Conservation (phyloP, 2,888 invertebrate genomes). For the Crematogaster levior region DNA sequence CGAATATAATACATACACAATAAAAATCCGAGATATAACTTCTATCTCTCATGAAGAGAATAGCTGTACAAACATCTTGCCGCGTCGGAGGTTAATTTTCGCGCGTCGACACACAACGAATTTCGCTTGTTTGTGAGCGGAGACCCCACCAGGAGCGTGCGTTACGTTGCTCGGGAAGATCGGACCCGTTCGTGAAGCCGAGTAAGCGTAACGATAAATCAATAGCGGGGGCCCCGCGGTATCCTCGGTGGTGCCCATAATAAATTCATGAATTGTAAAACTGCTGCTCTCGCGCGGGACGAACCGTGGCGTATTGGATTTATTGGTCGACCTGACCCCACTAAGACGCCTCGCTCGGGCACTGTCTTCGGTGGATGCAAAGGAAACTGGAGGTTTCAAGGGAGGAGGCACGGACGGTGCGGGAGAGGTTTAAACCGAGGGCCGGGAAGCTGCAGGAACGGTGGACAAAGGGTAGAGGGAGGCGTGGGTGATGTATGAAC, state of each 20-base stretch:
- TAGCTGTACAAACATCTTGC: slow-evolving; percentile 48
- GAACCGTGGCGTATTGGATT: slow-evolving; percentile 85
- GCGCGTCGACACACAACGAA: slow-evolving; percentile 44
- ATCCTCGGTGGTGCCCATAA: slow-evolving; percentile 82
- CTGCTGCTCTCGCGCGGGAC: slow-evolving; percentile 82
- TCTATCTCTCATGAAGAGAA: slow-evolving; percentile 3
- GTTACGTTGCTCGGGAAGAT: slow-evolving; percentile 61
- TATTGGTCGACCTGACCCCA: slow-evolving; percentile 85
- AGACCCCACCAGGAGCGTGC: slow-evolving; percentile 65
- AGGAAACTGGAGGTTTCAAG: slow-evolving; percentile 48
- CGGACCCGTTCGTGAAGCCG: slow-evolving; percentile 71
- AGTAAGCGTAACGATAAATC: slow-evolving; percentile 83
- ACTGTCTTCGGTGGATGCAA: slow-evolving; percentile 53
- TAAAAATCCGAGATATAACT: neutral
- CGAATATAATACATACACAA: neutral
- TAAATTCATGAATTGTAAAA: slow-evolving; percentile 85
- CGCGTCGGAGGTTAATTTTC: slow-evolving; percentile 61
- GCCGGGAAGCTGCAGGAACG: slow-evolving; percentile 33
- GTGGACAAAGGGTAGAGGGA: slow-evolving; percentile 55
- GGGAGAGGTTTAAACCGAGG: slow-evolving; percentile 56
- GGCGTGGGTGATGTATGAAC: slow-evolving; percentile 82
- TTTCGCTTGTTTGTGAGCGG: slow-evolving; percentile 30
- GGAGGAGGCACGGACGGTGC: slow-evolving; percentile 60
- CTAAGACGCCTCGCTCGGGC: slow-evolving; percentile 79
- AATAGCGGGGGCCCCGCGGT: slow-evolving; percentile 81